These are phyloP conservation scores for Andrena haemorrhoa DNA, from an alignment of 2,888 invertebrate species.

Conservation along the genomic window DNA sequence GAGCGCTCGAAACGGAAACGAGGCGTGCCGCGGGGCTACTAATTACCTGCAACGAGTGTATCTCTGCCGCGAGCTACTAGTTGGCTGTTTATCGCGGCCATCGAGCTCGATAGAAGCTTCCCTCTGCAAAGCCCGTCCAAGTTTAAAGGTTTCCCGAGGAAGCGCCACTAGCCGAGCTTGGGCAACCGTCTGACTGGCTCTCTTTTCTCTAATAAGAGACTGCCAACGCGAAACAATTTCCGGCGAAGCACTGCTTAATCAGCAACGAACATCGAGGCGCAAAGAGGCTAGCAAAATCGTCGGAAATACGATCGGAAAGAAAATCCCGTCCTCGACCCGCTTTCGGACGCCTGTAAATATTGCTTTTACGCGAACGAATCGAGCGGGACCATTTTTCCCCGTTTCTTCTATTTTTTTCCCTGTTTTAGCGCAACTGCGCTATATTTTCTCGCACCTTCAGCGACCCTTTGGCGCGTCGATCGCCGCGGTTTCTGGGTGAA, in stretches of 20 bases:
- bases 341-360: conserved; percentile 37
- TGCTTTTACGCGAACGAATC: conserved; percentile 25
- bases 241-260: background rate
- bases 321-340: conserved; percentile 44
- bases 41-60: conserved; percentile 30
- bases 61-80: conserved; percentile 62
- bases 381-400: conserved; percentile 8
- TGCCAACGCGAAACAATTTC: no score
- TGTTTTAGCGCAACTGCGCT: no score
- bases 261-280: background rate
- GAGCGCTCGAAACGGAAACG: conserved; percentile 33
- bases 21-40: conserved; percentile 24
- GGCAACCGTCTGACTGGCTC: conserved; percentile 19
- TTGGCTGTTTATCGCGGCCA: conserved; percentile 16
- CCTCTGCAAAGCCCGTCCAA: conserved; percentile 43
- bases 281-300: background rate
- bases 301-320: conserved; percentile 16
- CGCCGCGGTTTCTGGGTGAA: background rate
- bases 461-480: background rate
- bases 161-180: conserved; percentile 10
- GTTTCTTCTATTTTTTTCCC: background rate
- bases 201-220: background rate
- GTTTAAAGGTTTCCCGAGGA: background rate
- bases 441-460: background rate
- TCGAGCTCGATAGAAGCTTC: conserved; percentile 30